Conservation (phyloP, 2,113 vertebrate genomes). For the Pseudonaja textilis region DNA sequence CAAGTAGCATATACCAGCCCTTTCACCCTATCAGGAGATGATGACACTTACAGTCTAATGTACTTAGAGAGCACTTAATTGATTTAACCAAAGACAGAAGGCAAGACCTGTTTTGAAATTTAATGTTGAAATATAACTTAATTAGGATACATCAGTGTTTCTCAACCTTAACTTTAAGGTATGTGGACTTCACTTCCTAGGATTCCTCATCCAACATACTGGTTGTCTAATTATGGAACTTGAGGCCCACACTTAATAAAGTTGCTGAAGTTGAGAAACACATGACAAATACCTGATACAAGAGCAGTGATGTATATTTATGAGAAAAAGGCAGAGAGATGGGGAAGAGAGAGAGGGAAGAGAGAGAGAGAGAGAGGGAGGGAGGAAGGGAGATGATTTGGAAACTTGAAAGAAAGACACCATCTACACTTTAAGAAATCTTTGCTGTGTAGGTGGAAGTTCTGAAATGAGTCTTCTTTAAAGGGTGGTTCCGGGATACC, state of each 20-base stretch:
- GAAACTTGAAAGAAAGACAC: slow-evolving; percentile 61
- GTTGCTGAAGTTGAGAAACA: neutral
- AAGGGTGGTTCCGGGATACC: slow-evolving; percentile 79
- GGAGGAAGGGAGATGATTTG: slow-evolving; percentile 18
- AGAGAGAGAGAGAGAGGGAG: neutral
- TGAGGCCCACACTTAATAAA: neutral
- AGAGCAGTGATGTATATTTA: neutral
- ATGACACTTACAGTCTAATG: neutral
- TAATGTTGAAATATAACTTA: neutral
- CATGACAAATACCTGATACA: neutral
- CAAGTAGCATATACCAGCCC: neutral
- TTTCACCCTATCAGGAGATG: neutral
- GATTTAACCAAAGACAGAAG: neutral
- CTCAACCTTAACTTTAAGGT: neutral
- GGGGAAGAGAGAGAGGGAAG: neutral
- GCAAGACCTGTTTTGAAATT: neutral
- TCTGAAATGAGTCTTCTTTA: slow-evolving; percentile 72
- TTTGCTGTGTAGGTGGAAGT: slow-evolving; percentile 71
- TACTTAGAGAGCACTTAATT: neutral
- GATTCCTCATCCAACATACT: neutral
- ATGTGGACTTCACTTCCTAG: neutral
- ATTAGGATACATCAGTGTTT: neutral
- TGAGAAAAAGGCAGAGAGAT: neutral
- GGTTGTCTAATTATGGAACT: neutral
- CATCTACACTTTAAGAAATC: slow-evolving; percentile 76